Conservation (phyloP, 2,888 invertebrate species). For the Acleris cristana region DNA sequence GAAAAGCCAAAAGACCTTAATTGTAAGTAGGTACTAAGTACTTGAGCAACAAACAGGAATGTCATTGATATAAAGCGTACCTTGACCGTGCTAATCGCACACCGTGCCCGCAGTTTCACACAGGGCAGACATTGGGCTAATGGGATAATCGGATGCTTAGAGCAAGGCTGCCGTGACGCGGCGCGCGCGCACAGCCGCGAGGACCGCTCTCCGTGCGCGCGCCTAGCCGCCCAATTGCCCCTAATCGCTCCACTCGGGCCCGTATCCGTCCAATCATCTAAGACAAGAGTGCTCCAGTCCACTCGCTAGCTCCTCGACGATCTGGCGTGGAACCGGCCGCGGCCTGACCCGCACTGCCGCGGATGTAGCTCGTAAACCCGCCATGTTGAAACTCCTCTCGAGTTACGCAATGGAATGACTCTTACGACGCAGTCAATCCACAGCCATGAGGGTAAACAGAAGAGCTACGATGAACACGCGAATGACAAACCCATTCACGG, state of each 20-base stretch:
- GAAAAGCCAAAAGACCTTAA: background rate
- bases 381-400: slow-evolving; percentile 10
- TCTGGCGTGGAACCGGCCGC: slow-evolving; percentile 41
- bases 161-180: slow-evolving; percentile 78
- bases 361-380: slow-evolving; percentile 16
- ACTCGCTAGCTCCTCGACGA: slow-evolving; percentile 56
- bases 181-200: slow-evolving; percentile 60
- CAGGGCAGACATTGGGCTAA: slow-evolving; percentile 75
- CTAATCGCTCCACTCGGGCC: slow-evolving; percentile 78
- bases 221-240: slow-evolving; percentile 68
- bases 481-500: slow-evolving; percentile 21
- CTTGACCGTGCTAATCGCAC: slow-evolving; percentile 76
- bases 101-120: slow-evolving; percentile 51
- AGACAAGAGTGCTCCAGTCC: slow-evolving; percentile 76
- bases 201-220: slow-evolving; percentile 65
- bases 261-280: slow-evolving; percentile 79
- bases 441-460: slow-evolving; percentile 8
- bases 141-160: slow-evolving; percentile 79
- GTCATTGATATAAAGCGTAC: slow-evolving; percentile 55
- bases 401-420: slow-evolving; percentile 21
- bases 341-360: slow-evolving; percentile 4
- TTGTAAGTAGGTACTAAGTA: background rate
- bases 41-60: slow-evolving; percentile 14
- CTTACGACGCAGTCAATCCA: background rate
- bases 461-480: slow-evolving; percentile 20